Percentiles rank a stretch among this genome's conserved stretches.
Evolutionary conservation across 2,797 vertebrate genomes (phyloP).

Genomic region (Danio tinwini): DNA sequence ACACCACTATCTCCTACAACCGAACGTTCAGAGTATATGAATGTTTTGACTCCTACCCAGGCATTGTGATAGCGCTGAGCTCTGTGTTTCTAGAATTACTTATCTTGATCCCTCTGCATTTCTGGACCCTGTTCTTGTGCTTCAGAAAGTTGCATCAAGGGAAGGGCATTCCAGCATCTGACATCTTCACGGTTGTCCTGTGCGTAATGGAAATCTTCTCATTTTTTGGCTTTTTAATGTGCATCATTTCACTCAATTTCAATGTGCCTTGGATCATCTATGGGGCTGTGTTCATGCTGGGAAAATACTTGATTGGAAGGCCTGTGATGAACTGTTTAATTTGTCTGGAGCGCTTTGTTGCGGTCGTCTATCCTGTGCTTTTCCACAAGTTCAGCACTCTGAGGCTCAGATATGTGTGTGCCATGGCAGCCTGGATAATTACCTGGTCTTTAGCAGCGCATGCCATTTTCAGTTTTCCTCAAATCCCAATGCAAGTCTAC

Average conservation of each 20-base stretch:
- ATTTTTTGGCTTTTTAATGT: slow-evolving; percentile 1
- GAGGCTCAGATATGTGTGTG: not conserved
- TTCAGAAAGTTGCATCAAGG: not conserved
- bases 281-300: slow-evolving; percentile 11
- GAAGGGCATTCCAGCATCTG: slow-evolving; percentile 3
- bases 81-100: not conserved
- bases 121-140: slow-evolving; percentile 11
- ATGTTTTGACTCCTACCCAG: slow-evolving; percentile 5
- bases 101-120: slow-evolving; percentile 10
- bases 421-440: not conserved
- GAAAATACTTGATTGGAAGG: slow-evolving; percentile 13
- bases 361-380: slow-evolving; percentile 32
- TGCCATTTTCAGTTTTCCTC: not conserved
- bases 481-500: not conserved
- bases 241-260: not conserved
- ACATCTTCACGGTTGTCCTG: not conserved
- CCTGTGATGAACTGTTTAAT: slow-evolving; percentile 30
- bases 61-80: not conserved
- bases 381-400: slow-evolving; percentile 22
- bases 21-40: not conserved
- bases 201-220: slow-evolving; percentile 15
- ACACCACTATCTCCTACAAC: slow-evolving; percentile 7
- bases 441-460: not conserved
- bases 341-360: slow-evolving; percentile 30
- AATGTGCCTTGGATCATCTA: not conserved